phyloP scores from a whole-genome alignment of 2,797 vertebrate species.

The Simalia tracyae region DNA sequence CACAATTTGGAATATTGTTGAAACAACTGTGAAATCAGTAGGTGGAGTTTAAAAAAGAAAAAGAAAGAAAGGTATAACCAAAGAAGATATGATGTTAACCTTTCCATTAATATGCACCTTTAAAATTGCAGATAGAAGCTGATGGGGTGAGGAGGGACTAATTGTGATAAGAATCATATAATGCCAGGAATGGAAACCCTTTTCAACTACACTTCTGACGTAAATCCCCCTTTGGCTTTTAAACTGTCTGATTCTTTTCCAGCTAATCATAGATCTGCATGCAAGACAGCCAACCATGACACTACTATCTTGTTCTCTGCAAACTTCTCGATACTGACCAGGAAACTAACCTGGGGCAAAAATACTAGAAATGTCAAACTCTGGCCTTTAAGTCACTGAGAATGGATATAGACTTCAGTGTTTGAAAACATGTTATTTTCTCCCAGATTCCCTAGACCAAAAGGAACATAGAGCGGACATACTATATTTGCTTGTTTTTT shows the following conservation, averaged over 20 bases:
- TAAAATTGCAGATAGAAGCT: not conserved
- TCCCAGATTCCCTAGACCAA: slow-evolving; percentile 21
- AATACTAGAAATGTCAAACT: not conserved
- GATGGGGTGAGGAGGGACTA: not conserved
- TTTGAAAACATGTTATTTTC: not conserved
- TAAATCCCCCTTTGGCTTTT: not conserved
- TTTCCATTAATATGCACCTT: not conserved
- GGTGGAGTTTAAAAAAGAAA: not conserved
- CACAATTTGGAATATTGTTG: not conserved
- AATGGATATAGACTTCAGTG: not conserved
- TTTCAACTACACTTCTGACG: not conserved
- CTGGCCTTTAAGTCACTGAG: not conserved
- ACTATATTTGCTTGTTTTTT: not conserved
- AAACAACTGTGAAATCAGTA: not conserved
- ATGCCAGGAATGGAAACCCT: not conserved
- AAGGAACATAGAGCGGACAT: not conserved
- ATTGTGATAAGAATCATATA: not conserved
- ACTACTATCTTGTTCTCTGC: not conserved
- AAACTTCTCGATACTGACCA: not conserved
- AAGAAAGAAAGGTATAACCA: not conserved
- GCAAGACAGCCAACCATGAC: not conserved
- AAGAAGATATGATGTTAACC: not conserved
- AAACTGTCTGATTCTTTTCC: not conserved
- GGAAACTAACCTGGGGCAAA: not conserved
- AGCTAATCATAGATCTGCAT: not conserved